Conservation (phyloP, 1,140 invertebrate genomes). For the Cecropterus lyciades region DNA sequence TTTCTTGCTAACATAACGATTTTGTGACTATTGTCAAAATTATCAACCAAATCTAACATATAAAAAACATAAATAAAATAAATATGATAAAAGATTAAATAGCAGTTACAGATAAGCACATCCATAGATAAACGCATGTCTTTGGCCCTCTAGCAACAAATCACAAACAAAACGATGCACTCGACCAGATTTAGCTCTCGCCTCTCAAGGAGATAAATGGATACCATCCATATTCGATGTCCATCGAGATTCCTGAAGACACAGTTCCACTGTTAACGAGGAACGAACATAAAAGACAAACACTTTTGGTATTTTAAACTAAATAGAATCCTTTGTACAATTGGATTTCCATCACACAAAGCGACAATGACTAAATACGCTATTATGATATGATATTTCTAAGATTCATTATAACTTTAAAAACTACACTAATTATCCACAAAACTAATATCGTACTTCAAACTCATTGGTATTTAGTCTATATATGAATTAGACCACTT, state of each 20-base stretch:
- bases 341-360: too few relatives aligned
- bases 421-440: too few relatives aligned
- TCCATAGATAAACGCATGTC: conserved; percentile 2
- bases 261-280: neutral
- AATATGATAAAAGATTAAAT: neutral
- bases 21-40: too few relatives aligned
- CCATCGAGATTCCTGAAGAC: conserved; percentile 4
- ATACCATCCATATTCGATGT: conserved; percentile 39
- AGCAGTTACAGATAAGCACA: neutral
- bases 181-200: conserved; percentile 37
- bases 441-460: too few relatives aligned
- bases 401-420: too few relatives aligned
- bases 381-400: too few relatives aligned
- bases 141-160: conserved; percentile 12
- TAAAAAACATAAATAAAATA: neutral
- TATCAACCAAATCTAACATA: neutral
- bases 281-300: neutral
- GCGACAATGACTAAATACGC: too few relatives aligned
- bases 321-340: too few relatives aligned
- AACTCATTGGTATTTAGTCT: too few relatives aligned
- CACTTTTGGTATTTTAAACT: neutral
- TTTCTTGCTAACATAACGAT: too few relatives aligned
- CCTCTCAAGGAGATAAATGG: conserved; percentile 31
- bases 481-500: too few relatives aligned
- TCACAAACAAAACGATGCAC: conserved; percentile 32